Evolutionary conservation across 2,113 vertebrate species (phyloP), one percentile per base, ranked within the genome.

Genomic region (Anarrhichthys ocellatus): DNA sequence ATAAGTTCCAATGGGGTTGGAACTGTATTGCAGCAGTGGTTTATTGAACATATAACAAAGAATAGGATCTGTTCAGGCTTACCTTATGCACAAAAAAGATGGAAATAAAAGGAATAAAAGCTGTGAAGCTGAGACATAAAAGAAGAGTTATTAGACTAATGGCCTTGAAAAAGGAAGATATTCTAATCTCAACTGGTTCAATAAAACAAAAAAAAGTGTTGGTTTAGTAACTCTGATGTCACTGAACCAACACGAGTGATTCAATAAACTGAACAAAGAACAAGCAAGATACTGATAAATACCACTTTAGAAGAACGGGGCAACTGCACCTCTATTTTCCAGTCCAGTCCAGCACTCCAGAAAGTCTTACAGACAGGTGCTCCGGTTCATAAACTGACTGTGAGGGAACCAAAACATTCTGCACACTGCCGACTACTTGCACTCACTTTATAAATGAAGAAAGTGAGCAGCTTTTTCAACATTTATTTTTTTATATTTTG

Each of bases 31-130:
- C 44, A 42, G 15, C n/a, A 64, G 32, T 38, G 8, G 9, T 58
- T 50, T 9, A 64, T 2, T 62, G 36, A 59, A 34, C 8, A 32
- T 44, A 4, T 36, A 40, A 69, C 10, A 29, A 11, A 54, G 34
- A 59, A 69, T 18, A 13, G 2, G 15, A 2, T 59, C 38, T 32
- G 15, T 18, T 59, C 36, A 44, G 24, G 27, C 61, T 34, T 17
- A 58, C 36, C 15, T 48, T 46, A n/a, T 61, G 18, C 5, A 14
- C 32, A 15, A 44, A 73, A 58, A 27, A 46, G 66, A 36, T 20
- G 5, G 46, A 72, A 61, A 88, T 79, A 27, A 76, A 85, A 70
- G 36, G 15, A 67, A 40, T 54, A 42, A 20, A 59, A 63, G 46
- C 38, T 56, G 36, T 67, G 71, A 40, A 42, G 34, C 36, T 56